Percentiles rank a stretch among this genome's conserved stretches.
Conservation (phyloP, 1,140 invertebrate genomes). For the Nephila pilipes region DNA sequence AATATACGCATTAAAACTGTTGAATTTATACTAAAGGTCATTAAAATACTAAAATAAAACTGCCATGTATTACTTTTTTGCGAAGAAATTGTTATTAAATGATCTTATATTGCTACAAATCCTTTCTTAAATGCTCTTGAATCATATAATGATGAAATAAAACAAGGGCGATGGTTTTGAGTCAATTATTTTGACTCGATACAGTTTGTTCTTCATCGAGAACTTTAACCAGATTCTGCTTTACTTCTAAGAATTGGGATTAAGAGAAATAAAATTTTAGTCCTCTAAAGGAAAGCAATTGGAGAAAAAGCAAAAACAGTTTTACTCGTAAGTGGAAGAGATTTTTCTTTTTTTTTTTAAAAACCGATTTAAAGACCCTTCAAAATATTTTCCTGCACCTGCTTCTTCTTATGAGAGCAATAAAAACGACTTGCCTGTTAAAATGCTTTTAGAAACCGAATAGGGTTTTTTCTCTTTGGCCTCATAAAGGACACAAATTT, state of each 20-base stretch:
- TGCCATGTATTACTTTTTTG: no score
- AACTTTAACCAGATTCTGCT: slow-evolving; percentile 24
- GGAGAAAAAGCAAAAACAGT: slow-evolving; percentile 15
- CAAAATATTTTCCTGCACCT: slow-evolving; percentile 36
- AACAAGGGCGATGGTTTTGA: not conserved
- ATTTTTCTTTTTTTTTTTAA: slow-evolving; percentile 15
- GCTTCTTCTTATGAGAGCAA: slow-evolving; percentile 17
- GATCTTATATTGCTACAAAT: not conserved
- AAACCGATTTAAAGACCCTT: slow-evolving; percentile 18
- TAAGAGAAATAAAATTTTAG: not conserved
- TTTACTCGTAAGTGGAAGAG: slow-evolving; percentile 8
- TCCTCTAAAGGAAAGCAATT: not conserved
- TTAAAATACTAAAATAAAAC: no score
- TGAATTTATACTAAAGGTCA: no score
- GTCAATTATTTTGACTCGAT: not conserved
- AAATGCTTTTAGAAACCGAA: slow-evolving; percentile 35
- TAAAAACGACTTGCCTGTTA: slow-evolving; percentile 22
- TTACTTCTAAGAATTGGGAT: slow-evolving; percentile 19
- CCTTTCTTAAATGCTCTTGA: not conserved
- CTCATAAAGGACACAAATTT: not conserved
- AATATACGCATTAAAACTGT: no score
- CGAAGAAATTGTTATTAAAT: no score
- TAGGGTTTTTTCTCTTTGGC: not conserved
- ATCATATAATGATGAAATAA: slow-evolving; percentile 14
- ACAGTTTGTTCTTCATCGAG: not conserved